These are phyloP conservation scores for Galeopsomyia nigrocyanea DNA, from an alignment of 2,888 invertebrate species.

Conservation along the genomic window DNA sequence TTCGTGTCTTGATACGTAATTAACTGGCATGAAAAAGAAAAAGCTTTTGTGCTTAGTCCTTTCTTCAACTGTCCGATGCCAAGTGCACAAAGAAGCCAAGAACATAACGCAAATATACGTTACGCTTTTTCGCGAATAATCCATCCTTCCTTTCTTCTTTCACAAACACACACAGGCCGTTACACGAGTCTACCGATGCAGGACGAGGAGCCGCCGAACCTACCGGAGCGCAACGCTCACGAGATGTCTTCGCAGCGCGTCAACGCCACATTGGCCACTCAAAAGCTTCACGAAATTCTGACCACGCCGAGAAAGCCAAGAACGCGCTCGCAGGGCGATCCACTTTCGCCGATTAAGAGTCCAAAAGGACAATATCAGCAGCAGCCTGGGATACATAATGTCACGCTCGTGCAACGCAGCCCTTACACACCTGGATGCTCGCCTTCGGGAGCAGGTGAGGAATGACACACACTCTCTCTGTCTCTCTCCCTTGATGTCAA, in stretches of 20 bases:
- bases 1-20: too few species aligned
- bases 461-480: conserved; percentile 1
- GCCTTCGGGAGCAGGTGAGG: conserved; percentile 44
- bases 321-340: conserved; percentile 47
- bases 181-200: conserved; percentile 63
- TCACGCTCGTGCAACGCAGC: conserved; percentile 70
- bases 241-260: conserved; percentile 63
- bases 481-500: background rate
- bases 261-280: conserved; percentile 76
- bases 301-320: conserved; percentile 79
- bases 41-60: background rate
- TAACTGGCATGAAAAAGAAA: too few species aligned
- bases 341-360: conserved; percentile 32
- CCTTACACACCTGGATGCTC: conserved; percentile 65
- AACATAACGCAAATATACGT: background rate
- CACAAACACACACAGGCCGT: conserved; percentile 55
- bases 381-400: conserved; percentile 48
- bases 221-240: conserved; percentile 63
- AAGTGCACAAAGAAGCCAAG: background rate
- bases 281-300: conserved; percentile 81
- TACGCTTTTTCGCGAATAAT: background rate
- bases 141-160: conserved; percentile 6
- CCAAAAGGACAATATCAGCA: conserved; percentile 16
- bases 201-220: conserved; percentile 65
- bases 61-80: background rate